Evolutionary conservation across 1,140 invertebrate species (phyloP).

Genomic region (Aphaenogaster floridana): DNA sequence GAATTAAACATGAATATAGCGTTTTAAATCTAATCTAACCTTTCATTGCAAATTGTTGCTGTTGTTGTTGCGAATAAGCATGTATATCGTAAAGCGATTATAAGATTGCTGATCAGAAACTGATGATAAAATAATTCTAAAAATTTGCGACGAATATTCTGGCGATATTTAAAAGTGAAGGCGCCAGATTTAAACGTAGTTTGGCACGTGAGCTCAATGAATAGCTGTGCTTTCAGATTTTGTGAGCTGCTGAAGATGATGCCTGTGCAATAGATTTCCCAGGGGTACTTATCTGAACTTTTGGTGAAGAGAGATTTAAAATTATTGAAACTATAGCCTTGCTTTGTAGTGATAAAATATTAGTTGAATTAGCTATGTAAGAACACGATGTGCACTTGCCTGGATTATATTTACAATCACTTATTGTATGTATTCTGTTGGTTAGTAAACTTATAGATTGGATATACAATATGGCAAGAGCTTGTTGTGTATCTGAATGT

Average conservation of each 20-base stretch:
- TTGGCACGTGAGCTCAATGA: constrained; percentile 16
- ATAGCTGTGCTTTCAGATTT: constrained; percentile 65
- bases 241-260: constrained; percentile 44
- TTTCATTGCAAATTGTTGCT: no score
- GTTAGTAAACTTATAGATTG: constrained; percentile 47
- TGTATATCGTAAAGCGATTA: no score
- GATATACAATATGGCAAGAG: no score
- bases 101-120: no score
- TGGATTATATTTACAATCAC: constrained; percentile 34
- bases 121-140: no score
- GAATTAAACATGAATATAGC: no score
- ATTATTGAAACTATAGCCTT: not conserved
- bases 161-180: constrained; percentile 14
- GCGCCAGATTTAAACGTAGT: not conserved
- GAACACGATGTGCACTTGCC: constrained; percentile 47
- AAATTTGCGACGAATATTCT: constrained; percentile 10
- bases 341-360: constrained; percentile 23
- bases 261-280: constrained; percentile 34
- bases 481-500: no score
- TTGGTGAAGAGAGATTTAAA: not conserved
- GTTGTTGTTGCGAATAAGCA: no score
- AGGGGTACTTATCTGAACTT: constrained; percentile 14
- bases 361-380: constrained; percentile 36
- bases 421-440: constrained; percentile 45
- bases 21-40: no score